Conservation (phyloP, 2,888 invertebrate species). For the Leucoptera coffeella region DNA sequence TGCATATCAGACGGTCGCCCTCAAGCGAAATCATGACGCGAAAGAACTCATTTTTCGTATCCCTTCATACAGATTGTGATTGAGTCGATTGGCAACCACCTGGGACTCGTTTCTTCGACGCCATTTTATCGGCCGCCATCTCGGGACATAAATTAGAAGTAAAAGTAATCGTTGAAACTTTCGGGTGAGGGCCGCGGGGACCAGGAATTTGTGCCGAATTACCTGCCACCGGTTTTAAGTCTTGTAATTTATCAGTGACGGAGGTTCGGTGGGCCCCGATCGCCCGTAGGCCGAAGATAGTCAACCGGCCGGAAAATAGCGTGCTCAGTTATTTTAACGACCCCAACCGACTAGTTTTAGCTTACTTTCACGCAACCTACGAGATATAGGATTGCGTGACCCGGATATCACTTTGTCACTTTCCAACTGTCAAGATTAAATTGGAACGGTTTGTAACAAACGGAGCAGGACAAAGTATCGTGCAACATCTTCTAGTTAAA, state of each 20-base stretch:
- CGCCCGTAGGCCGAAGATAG: conserved; percentile 3
- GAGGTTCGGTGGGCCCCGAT: conserved; percentile 20
- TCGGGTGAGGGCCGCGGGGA: conserved; percentile 15
- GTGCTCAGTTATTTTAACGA: conserved; percentile 7
- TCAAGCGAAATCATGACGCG: too few relatives aligned
- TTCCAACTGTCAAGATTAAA: too few relatives aligned
- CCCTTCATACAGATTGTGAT: too few relatives aligned
- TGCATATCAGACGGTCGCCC: too few relatives aligned
- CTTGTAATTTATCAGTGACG: conserved; percentile 56
- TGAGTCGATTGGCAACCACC: too few relatives aligned
- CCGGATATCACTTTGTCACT: too few relatives aligned
- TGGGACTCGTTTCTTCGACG: conserved; percentile 26
- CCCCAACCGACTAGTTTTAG: conserved; percentile 1
- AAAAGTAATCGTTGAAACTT: conserved; percentile 48
- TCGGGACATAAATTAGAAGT: conserved; percentile 41
- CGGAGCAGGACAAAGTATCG: too few relatives aligned
- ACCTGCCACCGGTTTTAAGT: conserved; percentile 58
- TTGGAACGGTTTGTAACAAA: too few relatives aligned
- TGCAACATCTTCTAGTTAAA: too few relatives aligned
- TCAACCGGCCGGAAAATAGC: conserved; percentile 26
- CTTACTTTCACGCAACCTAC: too few relatives aligned
- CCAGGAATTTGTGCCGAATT: conserved; percentile 47
- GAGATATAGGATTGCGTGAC: too few relatives aligned
- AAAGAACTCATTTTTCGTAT: too few relatives aligned
- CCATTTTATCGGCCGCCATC: conserved; percentile 35